Evolutionary conservation across 2,888 invertebrate species (phyloP).

Genomic region (Eucera pruinosa): DNA sequence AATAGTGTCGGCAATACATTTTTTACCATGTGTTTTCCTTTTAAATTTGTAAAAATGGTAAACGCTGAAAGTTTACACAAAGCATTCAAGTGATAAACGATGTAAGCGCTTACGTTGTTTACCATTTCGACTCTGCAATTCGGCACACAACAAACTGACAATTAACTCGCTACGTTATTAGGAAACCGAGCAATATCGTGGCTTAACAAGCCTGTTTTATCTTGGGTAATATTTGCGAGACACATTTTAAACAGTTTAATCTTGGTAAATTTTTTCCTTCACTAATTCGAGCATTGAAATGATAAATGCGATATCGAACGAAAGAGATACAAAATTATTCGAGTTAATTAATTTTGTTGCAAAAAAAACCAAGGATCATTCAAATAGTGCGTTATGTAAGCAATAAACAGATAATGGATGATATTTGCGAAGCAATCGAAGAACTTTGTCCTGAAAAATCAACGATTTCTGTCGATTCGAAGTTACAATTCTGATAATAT

Average conservation of each 20-base stretch:
- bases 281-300: no score
- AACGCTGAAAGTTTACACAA: no score
- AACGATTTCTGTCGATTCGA: background rate
- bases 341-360: background rate
- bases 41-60: no score
- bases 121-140: no score
- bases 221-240: constrained; percentile 19
- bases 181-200: no score
- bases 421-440: background rate
- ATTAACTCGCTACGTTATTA: no score
- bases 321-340: background rate
- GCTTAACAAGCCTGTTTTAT: constrained; percentile 14
- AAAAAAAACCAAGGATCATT: no score
- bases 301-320: background rate
- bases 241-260: constrained; percentile 5
- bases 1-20: no score
- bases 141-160: background rate
- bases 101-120: no score
- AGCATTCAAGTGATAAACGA: no score
- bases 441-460: background rate
- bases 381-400: background rate
- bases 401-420: background rate
- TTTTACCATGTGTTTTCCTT: no score
- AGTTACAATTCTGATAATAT: background rate
- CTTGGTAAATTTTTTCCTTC: no score